phyloP scores from a whole-genome alignment of 2,888 invertebrate genomes.

The Ferdinandea cuprea region DNA sequence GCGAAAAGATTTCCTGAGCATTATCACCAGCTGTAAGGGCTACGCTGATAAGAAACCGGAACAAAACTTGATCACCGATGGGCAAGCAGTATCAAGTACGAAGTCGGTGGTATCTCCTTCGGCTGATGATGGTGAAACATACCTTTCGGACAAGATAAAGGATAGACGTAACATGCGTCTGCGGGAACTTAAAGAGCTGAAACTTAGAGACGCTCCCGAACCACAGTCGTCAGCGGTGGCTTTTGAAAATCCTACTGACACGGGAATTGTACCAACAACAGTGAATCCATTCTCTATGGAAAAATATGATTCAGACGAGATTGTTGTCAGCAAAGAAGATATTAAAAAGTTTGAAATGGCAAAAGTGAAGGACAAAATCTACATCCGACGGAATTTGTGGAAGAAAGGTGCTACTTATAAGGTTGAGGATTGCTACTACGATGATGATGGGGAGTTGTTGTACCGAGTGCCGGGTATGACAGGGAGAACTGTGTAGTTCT shows the following conservation, averaged over 20 bases:
- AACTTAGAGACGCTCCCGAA: constrained; percentile 67
- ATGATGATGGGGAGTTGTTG: constrained; percentile 90
- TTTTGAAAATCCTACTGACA: constrained; percentile 76
- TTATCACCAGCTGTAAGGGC: constrained; percentile 77
- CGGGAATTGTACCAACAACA: constrained; percentile 65
- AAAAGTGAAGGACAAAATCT: constrained; percentile 84
- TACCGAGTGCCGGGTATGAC: constrained; percentile 90
- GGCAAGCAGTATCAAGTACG: not conserved
- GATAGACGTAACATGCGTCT: constrained; percentile 79
- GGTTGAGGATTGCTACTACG: constrained; percentile 91
- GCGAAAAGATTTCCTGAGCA: constrained; percentile 78
- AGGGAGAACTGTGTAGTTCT: constrained; percentile 46
- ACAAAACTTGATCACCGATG: constrained; percentile 33
- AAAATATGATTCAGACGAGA: constrained; percentile 79
- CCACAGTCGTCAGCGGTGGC: constrained; percentile 48
- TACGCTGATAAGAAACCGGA: constrained; percentile 62
- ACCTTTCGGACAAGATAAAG: constrained; percentile 77
- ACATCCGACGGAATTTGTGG: constrained; percentile 87
- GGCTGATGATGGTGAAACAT: constrained; percentile 78
- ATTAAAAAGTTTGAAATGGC: constrained; percentile 79
- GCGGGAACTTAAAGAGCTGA: constrained; percentile 77
- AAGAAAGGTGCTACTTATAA: constrained; percentile 88
- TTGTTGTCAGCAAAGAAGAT: constrained; percentile 79
- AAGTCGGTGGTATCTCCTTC: constrained; percentile 6
- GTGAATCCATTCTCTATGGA: constrained; percentile 71